Conservation (phyloP, 2,888 invertebrate species). For the Melieria omissa region DNA sequence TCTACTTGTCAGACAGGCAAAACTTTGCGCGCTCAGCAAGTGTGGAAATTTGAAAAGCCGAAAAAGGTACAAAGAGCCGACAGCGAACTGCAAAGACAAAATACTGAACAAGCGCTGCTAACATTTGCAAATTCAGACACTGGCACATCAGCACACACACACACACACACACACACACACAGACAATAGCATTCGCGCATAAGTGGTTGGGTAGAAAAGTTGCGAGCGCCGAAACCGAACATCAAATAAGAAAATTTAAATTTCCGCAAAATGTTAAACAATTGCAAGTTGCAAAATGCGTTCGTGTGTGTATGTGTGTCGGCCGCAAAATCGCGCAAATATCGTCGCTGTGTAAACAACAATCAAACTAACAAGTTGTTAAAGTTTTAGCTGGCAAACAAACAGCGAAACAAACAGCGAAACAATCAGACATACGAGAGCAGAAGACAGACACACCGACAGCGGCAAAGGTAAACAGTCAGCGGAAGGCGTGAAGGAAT, state of each 20-base stretch:
- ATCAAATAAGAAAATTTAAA: slow-evolving; percentile 37
- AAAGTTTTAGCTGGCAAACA: slow-evolving; percentile 33
- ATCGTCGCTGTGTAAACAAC: slow-evolving; percentile 40
- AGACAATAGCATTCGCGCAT: neutral
- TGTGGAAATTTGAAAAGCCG: no score
- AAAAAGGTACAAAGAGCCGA: neutral
- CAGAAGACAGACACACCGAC: slow-evolving; percentile 18
- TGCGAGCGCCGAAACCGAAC: slow-evolving; percentile 13
- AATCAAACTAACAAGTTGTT: slow-evolving; percentile 41
- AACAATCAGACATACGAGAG: slow-evolving; percentile 19
- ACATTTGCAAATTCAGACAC: slow-evolving; percentile 7
- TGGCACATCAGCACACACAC: neutral
- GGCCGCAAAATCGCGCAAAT: slow-evolving; percentile 29
- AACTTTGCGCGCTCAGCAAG: no score
- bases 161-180: neutral
- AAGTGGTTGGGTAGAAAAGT: neutral
- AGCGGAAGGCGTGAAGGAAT: no score
- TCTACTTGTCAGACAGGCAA: no score
- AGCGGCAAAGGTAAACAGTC: slow-evolving; percentile 2
- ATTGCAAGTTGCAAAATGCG: slow-evolving; percentile 27
- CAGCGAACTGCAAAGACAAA: neutral
- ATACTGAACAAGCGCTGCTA: neutral
- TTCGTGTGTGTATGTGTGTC: neutral
- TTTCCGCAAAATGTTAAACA: slow-evolving; percentile 38
- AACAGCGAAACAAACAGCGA: slow-evolving; percentile 21